A percentile compares a stretch with the other conserved stretches of the same genome.
These are phyloP conservation scores for Pica pica DNA, from an alignment of 2,113 vertebrate species.

Conservation along the genomic window DNA sequence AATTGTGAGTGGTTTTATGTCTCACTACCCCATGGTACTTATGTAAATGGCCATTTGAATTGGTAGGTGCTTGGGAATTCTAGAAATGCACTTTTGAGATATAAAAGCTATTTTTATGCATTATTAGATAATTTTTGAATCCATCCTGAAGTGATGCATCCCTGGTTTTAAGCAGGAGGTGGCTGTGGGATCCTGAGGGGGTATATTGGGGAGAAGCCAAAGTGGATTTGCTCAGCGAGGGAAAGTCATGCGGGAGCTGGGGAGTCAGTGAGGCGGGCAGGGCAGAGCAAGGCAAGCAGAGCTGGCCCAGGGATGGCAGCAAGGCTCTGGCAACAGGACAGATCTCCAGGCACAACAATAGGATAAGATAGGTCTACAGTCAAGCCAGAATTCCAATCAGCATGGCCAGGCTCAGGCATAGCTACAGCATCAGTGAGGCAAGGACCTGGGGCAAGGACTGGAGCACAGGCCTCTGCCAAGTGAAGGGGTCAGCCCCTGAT, in stretches of 20 bases:
- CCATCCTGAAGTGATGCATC: not conserved
- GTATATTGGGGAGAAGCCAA: rapidly evolving
- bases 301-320: not conserved
- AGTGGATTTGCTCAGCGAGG: not conserved
- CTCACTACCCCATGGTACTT: not conserved
- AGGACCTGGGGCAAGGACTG: not conserved
- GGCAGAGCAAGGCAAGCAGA: not conserved
- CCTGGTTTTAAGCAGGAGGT: not conserved
- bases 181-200: not conserved
- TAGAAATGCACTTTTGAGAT: not conserved
- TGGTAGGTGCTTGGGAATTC: not conserved
- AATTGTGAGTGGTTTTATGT: not conserved
- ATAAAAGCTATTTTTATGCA: not conserved
- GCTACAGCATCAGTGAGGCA: not conserved
- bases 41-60: not conserved
- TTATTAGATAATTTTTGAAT: not conserved
- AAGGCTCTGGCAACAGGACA: not conserved
- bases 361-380: not conserved
- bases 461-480: not conserved
- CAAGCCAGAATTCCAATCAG: not conserved
- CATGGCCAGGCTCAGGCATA: rapidly evolving
- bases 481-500: rapidly evolving
- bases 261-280: not conserved
- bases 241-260: not conserved
- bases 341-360: not conserved